These are phyloP conservation scores for Tragulus kanchil DNA, from an alignment of 2,113 vertebrate genomes.

Conservation along the genomic window DNA sequence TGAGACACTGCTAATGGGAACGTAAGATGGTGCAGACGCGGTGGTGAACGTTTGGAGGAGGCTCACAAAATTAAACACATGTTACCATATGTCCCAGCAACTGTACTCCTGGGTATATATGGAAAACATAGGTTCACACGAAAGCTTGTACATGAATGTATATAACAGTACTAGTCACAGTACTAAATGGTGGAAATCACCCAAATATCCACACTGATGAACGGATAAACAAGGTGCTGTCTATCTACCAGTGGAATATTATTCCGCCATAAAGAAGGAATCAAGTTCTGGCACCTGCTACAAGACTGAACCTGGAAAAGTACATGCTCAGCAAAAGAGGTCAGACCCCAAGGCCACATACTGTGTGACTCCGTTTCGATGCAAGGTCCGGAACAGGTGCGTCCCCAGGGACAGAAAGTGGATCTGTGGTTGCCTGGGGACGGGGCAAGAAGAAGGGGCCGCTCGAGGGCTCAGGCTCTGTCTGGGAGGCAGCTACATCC, in stretches of 20 bases:
- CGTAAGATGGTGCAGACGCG: accelerated
- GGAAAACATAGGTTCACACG: background rate
- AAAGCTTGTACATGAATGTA: background rate
- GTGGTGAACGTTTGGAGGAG: background rate
- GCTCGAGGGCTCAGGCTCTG: background rate
- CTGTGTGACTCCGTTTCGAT: background rate
- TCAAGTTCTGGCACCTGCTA: background rate
- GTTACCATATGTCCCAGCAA: background rate
- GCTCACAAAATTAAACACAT: background rate
- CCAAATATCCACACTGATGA: background rate
- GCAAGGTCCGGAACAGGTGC: background rate
- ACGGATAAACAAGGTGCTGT: background rate
- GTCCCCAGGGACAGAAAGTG: background rate
- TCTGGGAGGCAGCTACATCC: background rate
- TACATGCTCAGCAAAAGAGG: background rate
- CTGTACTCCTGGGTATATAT: background rate
- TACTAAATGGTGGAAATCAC: background rate
- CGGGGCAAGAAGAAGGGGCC: background rate
- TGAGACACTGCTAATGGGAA: background rate
- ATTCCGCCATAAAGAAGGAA: background rate
- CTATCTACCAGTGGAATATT: background rate
- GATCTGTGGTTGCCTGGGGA: background rate
- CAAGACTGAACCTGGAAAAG: background rate
- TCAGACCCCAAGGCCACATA: background rate
- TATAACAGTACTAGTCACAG: background rate